Evolutionary conservation across 2,113 vertebrate genomes (phyloP).

Genomic region (Lichenostomus cassidix): DNA sequence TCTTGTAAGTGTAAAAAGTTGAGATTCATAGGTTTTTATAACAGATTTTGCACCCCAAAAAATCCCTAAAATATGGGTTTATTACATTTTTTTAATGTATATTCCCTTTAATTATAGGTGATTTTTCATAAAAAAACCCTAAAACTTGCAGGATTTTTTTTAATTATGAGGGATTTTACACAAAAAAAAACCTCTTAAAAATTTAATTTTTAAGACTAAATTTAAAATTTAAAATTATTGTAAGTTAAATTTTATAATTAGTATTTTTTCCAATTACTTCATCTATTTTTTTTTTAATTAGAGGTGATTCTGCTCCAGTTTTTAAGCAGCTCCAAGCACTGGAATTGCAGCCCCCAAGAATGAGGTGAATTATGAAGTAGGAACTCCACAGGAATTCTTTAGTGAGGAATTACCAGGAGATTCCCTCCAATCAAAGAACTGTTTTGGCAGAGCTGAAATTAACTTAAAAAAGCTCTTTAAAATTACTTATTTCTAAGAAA

Average conservation of each 20-base stretch:
- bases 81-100: neutral
- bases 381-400: neutral
- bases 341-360: neutral
- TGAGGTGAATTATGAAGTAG: neutral
- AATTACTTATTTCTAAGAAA: neutral
- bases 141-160: neutral
- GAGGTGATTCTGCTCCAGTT: neutral
- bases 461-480: neutral
- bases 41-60: neutral
- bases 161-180: neutral
- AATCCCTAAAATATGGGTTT: neutral
- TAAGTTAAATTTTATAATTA: neutral
- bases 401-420: neutral
- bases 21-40: neutral
- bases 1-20: no score
- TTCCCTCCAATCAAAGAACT: neutral
- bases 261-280: neutral
- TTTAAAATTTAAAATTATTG: neutral
- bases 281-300: neutral
- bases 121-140: no score
- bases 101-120: neutral
- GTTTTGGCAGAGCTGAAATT: neutral
- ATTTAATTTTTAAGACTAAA: neutral
- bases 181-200: accelerated
- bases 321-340: neutral